phyloP scores from a whole-genome alignment of 1,140 invertebrate species.

The Pseudomyrmex dendroicus region DNA sequence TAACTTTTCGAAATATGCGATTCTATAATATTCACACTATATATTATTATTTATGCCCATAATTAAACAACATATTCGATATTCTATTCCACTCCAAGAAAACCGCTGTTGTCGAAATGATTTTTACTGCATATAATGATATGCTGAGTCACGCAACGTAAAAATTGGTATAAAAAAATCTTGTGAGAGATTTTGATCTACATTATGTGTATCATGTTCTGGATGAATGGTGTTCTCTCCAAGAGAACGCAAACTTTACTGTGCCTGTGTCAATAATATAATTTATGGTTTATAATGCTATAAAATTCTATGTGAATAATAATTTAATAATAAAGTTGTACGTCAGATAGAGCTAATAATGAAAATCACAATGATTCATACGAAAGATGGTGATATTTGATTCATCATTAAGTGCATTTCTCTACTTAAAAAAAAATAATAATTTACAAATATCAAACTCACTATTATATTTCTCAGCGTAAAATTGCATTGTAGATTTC shows the following conservation, averaged over 20 bases:
- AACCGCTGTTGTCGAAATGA: too few species aligned
- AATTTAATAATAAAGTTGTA: neutral
- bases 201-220: neutral
- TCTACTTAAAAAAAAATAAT: neutral
- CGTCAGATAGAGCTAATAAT: neutral
- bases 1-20: too few species aligned
- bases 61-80: too few species aligned
- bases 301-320: neutral
- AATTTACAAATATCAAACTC: neutral
- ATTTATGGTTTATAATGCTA: neutral
- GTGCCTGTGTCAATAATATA: neutral
- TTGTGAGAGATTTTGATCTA: too few species aligned
- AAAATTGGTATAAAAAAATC: too few species aligned
- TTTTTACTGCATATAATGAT: too few species aligned
- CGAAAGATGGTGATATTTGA: constrained; percentile 10
- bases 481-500: neutral
- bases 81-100: too few species aligned
- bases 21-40: too few species aligned
- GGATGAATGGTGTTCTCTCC: neutral
- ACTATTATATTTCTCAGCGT: neutral
- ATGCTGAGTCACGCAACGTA: too few species aligned
- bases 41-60: too few species aligned
- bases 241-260: neutral
- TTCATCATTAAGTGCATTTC: constrained; percentile 31
- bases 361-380: constrained; percentile 75